A percentile compares a stretch with the other conserved stretches of the same genome.
phyloP scores from a whole-genome alignment of 2,888 invertebrate genomes.

The Panzeria rudis region DNA sequence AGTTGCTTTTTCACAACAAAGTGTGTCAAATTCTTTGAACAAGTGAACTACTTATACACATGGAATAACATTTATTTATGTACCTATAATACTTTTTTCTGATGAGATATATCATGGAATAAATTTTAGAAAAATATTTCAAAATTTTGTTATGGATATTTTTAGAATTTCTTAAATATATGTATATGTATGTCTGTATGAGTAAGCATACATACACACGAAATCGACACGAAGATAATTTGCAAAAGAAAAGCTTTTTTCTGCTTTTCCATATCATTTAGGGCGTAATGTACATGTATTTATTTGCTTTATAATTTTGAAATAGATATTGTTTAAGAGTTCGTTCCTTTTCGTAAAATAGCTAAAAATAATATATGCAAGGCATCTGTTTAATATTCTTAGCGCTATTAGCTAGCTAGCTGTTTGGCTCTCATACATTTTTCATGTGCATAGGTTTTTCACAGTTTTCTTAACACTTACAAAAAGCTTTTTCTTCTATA shows the following conservation, averaged over 20 bases:
- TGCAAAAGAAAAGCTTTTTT: constrained; percentile 38
- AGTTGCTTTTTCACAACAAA: constrained; percentile 6
- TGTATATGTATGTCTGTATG: neutral
- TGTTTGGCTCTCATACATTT: constrained; percentile 50
- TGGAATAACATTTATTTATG: neutral
- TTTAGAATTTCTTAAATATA: constrained; percentile 44
- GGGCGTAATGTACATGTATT: neutral
- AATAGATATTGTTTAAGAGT: constrained; percentile 56
- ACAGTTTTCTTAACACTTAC: constrained; percentile 4
- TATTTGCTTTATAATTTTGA: constrained; percentile 35
- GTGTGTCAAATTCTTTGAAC: constrained; percentile 61
- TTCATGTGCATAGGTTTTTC: constrained; percentile 30
- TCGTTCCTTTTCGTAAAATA: constrained; percentile 31
- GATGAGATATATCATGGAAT: constrained; percentile 49
- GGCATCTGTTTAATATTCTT: constrained; percentile 63
- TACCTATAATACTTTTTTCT: neutral
- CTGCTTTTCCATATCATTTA: constrained; percentile 7
- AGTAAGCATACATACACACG: constrained; percentile 11
- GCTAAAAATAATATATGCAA: constrained; percentile 69
- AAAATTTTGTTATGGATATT: constrained; percentile 33
- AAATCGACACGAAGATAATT: constrained; percentile 15
- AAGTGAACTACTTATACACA: constrained; percentile 38
- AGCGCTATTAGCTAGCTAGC: constrained; percentile 34
- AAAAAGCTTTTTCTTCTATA: constrained; percentile 46
- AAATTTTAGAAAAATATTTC: neutral